Conservation (phyloP, 2,888 invertebrate genomes). For the Eilema griseolum region DNA sequence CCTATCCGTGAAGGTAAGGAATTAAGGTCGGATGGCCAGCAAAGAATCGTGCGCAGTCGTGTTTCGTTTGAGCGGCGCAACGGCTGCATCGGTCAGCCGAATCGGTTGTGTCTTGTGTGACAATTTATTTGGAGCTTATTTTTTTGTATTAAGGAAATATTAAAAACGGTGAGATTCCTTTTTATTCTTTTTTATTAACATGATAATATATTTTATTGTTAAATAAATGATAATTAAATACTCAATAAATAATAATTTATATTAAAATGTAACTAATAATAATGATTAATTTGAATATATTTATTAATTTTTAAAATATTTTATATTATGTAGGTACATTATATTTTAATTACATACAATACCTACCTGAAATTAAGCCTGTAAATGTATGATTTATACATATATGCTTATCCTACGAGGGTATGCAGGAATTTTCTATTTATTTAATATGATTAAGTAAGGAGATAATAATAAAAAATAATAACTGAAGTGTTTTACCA, state of each 20-base stretch:
- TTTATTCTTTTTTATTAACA: not conserved
- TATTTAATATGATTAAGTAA: not conserved
- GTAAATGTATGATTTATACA: not conserved
- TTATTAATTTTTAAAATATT: too few species aligned
- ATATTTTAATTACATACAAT: too few species aligned
- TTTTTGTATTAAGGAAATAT: conserved; percentile 12
- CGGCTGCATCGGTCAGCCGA: conserved; percentile 44
- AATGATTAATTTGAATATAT: not conserved
- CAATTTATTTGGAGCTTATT: conserved; percentile 18
- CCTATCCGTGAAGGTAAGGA: conserved; percentile 39
- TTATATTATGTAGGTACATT: too few species aligned
- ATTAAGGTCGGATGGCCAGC: conserved; percentile 32
- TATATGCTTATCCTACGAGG: not conserved
- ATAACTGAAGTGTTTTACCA: not conserved
- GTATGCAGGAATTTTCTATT: not conserved
- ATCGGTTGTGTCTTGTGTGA: conserved; percentile 36
- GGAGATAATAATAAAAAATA: not conserved
- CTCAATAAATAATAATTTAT: not conserved
- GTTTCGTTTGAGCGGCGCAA: conserved; percentile 42
- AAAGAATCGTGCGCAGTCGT: conserved; percentile 33
- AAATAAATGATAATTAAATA: not conserved
- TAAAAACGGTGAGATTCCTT: conserved; percentile 19
- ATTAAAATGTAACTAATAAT: not conserved
- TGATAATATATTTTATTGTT: not conserved
- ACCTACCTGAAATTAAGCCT: not conserved